A percentile compares a stretch with the other conserved stretches of the same genome.
phyloP scores from a whole-genome alignment of 2,888 invertebrate genomes.

The Polia nebulosa region DNA sequence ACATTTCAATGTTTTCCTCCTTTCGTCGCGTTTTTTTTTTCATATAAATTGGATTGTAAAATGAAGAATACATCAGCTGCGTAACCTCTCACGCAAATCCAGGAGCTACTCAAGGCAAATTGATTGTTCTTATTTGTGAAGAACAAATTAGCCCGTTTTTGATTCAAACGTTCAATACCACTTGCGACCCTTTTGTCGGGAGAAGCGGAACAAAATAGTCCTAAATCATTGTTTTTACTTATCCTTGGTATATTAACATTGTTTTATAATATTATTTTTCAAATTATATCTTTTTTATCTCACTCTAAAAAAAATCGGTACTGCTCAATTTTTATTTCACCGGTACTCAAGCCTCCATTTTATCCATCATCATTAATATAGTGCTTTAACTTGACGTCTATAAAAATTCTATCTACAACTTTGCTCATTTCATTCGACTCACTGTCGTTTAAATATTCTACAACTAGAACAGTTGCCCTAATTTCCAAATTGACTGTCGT shows the following conservation, averaged over 20 bases:
- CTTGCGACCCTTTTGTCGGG: conserved; percentile 7
- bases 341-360: neutral
- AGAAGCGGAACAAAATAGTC: conserved; percentile 12
- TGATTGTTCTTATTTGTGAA: conserved; percentile 44
- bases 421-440: conserved; percentile 30
- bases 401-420: conserved; percentile 33
- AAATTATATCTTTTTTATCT: neutral
- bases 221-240: conserved; percentile 18
- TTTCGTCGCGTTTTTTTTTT: conserved; percentile 19
- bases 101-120: conserved; percentile 21
- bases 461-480: conserved; percentile 42
- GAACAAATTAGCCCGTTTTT: conserved; percentile 38
- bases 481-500: conserved; percentile 53
- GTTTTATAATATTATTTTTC: neutral
- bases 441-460: conserved; percentile 55
- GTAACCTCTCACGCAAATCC: conserved; percentile 32
- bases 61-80: conserved; percentile 34
- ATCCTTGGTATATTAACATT: neutral
- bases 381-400: conserved; percentile 1
- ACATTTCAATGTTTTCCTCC: conserved; percentile 14
- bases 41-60: conserved; percentile 29
- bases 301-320: neutral
- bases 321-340: neutral
- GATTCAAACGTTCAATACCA: conserved; percentile 21
- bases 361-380: neutral